These are phyloP conservation scores for Chlamydotis undulata DNA, from an alignment of 2,113 vertebrate species.

Conservation along the genomic window DNA sequence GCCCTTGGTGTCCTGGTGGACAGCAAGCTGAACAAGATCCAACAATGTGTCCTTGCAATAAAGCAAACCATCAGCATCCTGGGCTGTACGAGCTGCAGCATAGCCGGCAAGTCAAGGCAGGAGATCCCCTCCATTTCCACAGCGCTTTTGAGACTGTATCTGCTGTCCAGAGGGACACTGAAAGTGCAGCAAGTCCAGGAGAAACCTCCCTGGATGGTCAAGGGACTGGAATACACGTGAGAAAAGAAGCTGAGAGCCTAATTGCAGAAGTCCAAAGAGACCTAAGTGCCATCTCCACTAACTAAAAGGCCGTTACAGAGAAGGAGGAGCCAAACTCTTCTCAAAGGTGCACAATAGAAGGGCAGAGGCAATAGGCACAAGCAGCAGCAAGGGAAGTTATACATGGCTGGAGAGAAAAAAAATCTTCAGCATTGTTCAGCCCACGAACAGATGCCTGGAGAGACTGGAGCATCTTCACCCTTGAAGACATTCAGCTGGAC, in stretches of 20 bases:
- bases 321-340: background rate
- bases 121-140: background rate
- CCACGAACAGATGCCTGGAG: background rate
- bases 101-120: background rate
- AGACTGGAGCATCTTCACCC: background rate
- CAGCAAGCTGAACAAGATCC: background rate
- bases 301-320: background rate
- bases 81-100: background rate
- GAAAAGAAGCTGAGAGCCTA: background rate
- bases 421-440: background rate
- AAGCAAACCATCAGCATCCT: background rate
- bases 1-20: background rate
- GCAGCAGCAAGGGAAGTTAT: background rate
- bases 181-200: background rate
- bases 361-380: background rate
- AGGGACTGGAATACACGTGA: background rate
- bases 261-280: background rate
- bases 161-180: background rate
- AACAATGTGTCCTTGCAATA: rapidly evolving
- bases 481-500: background rate
- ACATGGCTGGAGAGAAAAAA: background rate
- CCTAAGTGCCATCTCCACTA: background rate
- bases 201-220: background rate
- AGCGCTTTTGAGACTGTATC: rapidly evolving
- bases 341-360: background rate